Evolutionary conservation across 2,888 invertebrate genomes (phyloP).

Genomic region (Arge pagana): DNA sequence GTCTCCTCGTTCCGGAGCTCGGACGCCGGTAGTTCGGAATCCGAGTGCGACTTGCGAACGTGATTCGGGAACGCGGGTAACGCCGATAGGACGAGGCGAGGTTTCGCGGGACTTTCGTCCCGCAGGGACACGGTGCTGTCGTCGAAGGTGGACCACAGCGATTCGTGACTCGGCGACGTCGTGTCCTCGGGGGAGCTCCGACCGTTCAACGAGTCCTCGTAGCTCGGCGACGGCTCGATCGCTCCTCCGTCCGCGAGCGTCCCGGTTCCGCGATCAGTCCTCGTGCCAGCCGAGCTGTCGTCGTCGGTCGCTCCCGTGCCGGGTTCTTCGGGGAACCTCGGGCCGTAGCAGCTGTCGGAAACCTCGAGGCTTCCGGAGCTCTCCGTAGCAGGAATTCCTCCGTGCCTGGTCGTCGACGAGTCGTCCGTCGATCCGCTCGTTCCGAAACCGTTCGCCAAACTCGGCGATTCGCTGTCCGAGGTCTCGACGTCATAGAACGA

Average conservation of each 20-base stretch:
- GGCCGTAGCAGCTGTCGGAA: conserved; percentile 42
- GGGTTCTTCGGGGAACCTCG: conserved; percentile 2
- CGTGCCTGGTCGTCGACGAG: conserved; percentile 54
- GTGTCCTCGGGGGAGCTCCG: conserved; percentile 47
- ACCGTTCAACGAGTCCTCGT: conserved; percentile 44
- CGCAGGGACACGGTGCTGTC: conserved; percentile 48
- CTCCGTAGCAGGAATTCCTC: conserved; percentile 6
- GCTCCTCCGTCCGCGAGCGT: background rate
- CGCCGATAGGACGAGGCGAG: background rate
- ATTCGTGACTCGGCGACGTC: conserved; percentile 50
- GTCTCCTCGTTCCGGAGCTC: too few relatives aligned
- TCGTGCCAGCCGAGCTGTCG: background rate
- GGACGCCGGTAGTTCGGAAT: conserved; percentile 40
- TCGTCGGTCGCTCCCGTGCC: background rate
- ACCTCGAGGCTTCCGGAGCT: conserved; percentile 35
- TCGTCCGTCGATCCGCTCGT: conserved; percentile 47
- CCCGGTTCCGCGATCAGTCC: background rate
- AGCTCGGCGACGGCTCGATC: conserved; percentile 26
- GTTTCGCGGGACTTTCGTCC: conserved; percentile 38
- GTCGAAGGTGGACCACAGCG: conserved; percentile 51
- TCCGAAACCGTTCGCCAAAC: conserved; percentile 55
- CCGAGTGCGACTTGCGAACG: conserved; percentile 46
- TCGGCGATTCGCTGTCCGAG: conserved; percentile 42
- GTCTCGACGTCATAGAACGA: conserved; percentile 40
- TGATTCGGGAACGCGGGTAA: background rate